Evolutionary conservation across 2,113 vertebrate genomes (phyloP).

Genomic region (Crotalus viridis): DNA sequence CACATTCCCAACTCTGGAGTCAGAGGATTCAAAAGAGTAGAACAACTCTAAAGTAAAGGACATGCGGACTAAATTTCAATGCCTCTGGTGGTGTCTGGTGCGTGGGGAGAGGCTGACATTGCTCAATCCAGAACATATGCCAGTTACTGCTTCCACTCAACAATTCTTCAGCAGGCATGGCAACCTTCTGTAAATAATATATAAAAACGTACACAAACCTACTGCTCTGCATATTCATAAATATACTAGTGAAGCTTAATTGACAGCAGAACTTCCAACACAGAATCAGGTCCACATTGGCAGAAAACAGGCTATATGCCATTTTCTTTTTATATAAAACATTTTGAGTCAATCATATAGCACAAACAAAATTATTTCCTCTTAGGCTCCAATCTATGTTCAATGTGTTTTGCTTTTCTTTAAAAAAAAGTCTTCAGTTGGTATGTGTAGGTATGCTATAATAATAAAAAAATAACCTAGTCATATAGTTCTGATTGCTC

Average conservation of each 20-base stretch:
- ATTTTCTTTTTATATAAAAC: slow-evolving; percentile 7
- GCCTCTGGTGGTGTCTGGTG: not conserved
- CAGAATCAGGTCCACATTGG: not conserved
- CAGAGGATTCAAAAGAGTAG: not conserved
- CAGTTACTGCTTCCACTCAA: not conserved
- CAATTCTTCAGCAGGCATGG: slow-evolving; percentile 1
- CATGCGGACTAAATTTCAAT: not conserved
- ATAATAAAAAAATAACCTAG: not conserved
- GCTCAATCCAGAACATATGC: not conserved
- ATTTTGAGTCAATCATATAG: not conserved
- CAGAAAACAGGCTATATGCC: not conserved
- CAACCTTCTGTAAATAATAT: slow-evolving; percentile 5
- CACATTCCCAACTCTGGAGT: not conserved
- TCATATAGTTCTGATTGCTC: not conserved
- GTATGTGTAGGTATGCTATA: not conserved
- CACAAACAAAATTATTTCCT: slow-evolving; percentile 12
- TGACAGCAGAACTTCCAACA: slow-evolving; percentile 20
- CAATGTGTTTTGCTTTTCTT: slow-evolving; percentile 14
- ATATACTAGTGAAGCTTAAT: slow-evolving; percentile 14
- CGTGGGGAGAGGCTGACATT: not conserved
- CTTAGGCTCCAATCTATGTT: not conserved
- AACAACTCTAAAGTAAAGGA: not conserved
- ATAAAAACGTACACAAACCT: slow-evolving; percentile 1
- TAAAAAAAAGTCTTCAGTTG: not conserved
- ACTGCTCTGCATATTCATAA: slow-evolving; percentile 27